Evolutionary conservation across 2,888 invertebrate genomes (phyloP).

Genomic region (Galerucella pusilla): DNA sequence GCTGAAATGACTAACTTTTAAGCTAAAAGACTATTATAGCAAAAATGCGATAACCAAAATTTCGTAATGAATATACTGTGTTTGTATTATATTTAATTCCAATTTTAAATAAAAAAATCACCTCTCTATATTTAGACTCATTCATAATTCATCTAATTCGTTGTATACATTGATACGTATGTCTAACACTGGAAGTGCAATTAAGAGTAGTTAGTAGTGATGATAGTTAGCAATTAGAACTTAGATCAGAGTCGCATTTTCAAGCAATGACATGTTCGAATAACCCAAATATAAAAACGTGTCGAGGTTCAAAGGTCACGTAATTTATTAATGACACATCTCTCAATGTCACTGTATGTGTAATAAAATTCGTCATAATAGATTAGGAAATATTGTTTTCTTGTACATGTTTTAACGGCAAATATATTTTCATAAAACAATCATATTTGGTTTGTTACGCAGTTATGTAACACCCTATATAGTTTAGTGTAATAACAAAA

Average conservation of each 20-base stretch:
- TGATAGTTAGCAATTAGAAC: constrained; percentile 37
- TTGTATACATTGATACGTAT: too few species aligned
- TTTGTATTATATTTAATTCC: too few species aligned
- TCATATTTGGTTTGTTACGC: too few species aligned
- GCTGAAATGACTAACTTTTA: too few species aligned
- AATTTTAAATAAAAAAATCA: too few species aligned
- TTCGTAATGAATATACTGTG: too few species aligned
- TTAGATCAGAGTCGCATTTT: constrained; percentile 35
- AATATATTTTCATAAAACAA: too few species aligned
- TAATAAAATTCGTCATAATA: not conserved
- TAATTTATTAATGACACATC: constrained; percentile 9
- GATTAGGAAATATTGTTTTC: not conserved
- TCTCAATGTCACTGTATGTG: not conserved
- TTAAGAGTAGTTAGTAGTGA: constrained; percentile 27
- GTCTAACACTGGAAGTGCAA: constrained; percentile 6
- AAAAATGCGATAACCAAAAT: too few species aligned
- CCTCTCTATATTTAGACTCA: not conserved
- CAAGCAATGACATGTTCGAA: constrained; percentile 12
- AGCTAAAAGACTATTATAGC: too few species aligned
- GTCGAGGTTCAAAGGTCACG: not conserved
- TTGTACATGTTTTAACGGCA: not conserved
- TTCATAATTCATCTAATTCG: not conserved
- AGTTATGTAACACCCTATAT: too few species aligned
- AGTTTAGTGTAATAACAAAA: too few species aligned
- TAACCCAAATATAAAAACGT: constrained; percentile 11